phyloP scores from a whole-genome alignment of 2,797 vertebrate genomes.

The Staurois parvus region DNA sequence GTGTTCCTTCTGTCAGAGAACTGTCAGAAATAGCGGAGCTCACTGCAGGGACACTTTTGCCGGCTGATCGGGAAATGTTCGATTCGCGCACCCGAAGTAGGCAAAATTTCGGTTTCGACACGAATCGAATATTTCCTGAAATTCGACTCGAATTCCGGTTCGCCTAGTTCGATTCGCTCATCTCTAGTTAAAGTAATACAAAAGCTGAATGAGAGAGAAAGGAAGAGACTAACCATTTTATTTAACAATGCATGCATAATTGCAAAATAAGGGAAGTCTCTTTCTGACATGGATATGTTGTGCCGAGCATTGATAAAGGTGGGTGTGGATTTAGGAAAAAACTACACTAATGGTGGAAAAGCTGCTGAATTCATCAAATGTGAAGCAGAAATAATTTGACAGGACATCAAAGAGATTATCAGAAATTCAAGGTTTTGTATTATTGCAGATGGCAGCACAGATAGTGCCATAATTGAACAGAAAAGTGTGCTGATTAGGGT shows the following conservation, averaged over 20 bases:
- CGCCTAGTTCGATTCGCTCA: no score
- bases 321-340: not conserved
- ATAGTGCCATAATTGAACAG: not conserved
- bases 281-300: not conserved
- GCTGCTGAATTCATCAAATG: not conserved
- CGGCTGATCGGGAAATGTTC: no score
- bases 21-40: no score
- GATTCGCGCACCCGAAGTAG: no score
- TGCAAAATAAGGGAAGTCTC: not conserved
- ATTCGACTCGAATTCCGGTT: no score
- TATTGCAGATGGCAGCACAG: conserved; percentile 4
- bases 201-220: not conserved
- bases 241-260: not conserved
- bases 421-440: not conserved
- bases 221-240: not conserved
- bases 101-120: no score
- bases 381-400: not conserved
- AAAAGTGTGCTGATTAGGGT: not conserved
- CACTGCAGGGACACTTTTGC: no score
- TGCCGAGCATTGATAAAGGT: not conserved
- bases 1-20: no score
- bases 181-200: not conserved
- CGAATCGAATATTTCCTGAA: no score
- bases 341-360: not conserved
- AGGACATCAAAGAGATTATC: not conserved